A percentile compares a stretch with the other conserved stretches of the same genome.
These are phyloP conservation scores for Sitta europaea DNA, from an alignment of 2,113 vertebrate species.

Conservation along the genomic window DNA sequence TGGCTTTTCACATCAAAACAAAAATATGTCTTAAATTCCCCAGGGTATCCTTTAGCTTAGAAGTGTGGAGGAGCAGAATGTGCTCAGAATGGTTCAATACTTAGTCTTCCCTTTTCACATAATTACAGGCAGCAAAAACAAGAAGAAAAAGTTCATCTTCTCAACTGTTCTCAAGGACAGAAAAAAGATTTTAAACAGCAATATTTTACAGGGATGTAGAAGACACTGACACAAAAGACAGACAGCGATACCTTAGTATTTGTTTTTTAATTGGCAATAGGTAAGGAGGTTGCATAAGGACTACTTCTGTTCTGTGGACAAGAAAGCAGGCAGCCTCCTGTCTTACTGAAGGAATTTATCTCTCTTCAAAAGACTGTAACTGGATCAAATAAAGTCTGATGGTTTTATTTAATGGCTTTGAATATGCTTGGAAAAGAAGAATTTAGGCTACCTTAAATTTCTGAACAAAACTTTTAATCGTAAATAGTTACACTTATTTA, in stretches of 20 bases:
- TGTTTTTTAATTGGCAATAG: not conserved
- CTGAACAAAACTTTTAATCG: not conserved
- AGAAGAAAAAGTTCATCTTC: not conserved
- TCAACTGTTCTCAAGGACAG: not conserved
- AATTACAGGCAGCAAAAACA: not conserved
- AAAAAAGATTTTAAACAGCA: not conserved
- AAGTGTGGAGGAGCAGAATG: not conserved
- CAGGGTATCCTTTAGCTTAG: not conserved
- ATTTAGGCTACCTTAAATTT: not conserved
- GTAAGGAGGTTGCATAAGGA: not conserved
- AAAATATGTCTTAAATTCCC: not conserved
- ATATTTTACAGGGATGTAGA: conserved; percentile 33
- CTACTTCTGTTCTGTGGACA: not conserved
- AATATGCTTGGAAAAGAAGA: not conserved
- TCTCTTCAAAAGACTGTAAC: not conserved
- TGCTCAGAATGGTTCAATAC: not conserved
- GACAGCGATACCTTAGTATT: not conserved
- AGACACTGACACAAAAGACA: conserved; percentile 29
- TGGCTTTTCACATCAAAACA: not conserved
- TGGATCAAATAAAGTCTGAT: not conserved
- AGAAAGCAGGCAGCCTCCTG: not conserved
- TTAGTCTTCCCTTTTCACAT: not conserved
- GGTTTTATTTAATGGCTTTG: not conserved
- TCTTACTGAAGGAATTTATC: not conserved
- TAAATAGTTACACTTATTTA: not conserved